Conservation (phyloP, 2,797 vertebrate species). For the Xenentodon cancila region DNA sequence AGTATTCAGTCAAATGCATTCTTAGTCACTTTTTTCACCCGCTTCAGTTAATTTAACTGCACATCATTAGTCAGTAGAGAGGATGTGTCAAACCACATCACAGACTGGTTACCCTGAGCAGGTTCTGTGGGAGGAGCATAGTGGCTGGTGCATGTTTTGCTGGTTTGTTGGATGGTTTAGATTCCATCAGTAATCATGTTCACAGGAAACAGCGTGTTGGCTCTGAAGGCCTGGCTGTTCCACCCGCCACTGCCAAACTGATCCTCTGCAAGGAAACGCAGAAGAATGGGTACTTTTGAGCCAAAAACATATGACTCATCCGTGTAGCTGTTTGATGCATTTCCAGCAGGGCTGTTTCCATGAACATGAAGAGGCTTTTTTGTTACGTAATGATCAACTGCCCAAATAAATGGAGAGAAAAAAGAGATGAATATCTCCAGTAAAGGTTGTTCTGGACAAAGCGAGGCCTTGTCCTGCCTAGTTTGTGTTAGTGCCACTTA, state of each 20-base stretch:
- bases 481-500: constrained; percentile 17
- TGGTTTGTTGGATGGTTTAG: constrained; percentile 27
- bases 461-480: constrained; percentile 33
- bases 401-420: constrained; percentile 38
- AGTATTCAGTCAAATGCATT: constrained; percentile 6
- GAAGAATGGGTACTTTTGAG: constrained; percentile 57
- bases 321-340: constrained; percentile 40
- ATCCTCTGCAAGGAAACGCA: constrained; percentile 53
- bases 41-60: constrained; percentile 8
- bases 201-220: constrained; percentile 39
- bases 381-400: constrained; percentile 55
- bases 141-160: constrained; percentile 18
- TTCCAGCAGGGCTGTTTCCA: constrained; percentile 57
- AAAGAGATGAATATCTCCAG: constrained; percentile 27
- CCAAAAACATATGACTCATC: constrained; percentile 75
- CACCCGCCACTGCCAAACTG: constrained; percentile 56
- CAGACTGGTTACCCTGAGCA: constrained; percentile 17
- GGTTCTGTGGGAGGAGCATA: constrained; percentile 14
- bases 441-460: constrained; percentile 40
- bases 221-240: constrained; percentile 60
- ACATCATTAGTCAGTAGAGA: constrained; percentile 26
- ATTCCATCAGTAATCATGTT: constrained; percentile 41
- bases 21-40: constrained; percentile 1
- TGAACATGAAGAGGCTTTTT: constrained; percentile 40
- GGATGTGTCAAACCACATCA: constrained; percentile 28